Base-by-base conservation (phyloP, 2,888 invertebrate genomes). In the Marasmarcha lunaedactyla region DNA sequence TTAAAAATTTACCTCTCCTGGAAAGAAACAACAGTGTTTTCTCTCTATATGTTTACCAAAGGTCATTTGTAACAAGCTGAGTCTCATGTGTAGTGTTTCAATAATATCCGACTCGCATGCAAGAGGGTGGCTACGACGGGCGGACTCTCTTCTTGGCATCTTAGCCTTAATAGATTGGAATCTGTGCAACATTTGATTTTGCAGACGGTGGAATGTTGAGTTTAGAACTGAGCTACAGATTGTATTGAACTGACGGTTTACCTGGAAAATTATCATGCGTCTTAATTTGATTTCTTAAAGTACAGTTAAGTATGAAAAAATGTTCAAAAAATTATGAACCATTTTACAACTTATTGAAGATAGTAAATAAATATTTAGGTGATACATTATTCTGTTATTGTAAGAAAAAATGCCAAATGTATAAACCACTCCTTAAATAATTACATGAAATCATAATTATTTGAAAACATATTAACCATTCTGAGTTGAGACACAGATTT, bases 21-120 rank as follows among this genome's bases (percentile, higher is more conserved):
- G 94, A 63, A 97, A 96, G 73, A 97, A 97, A 76, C 95, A 96
- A 67, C 94, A 94, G 62, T 95, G 92, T 63, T 93, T 94, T 55
- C 93, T 87, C 68, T 96, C 95, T 63, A 97, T 95, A 68, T 96
- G 95, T 76, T 96, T 96, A 38, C 94, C 94, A 81, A 95, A 95
- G 13, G 95, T 92, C 95, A 96, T 96, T 74, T 95, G 94, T 45
- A 97, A 83, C 42, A 97, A 79, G 39, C 94, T 94, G 38, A 97
- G 86, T 49, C 96, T 87, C 91, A 96, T 97, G 61, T 96, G 94
- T 50, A 96, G 85, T 0, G 96, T 96, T 73, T 96, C 95, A 59
- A 96, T 90, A 36, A 96, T 95, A 71, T 96, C 96, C 30, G 93
- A 93, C 77, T 96, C 95, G 61, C 94, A 92, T 14, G 95, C 94